Percentiles rank a stretch among this genome's conserved stretches.
Conservation (phyloP, 2,888 invertebrate species). For the Galerucella pusilla region DNA sequence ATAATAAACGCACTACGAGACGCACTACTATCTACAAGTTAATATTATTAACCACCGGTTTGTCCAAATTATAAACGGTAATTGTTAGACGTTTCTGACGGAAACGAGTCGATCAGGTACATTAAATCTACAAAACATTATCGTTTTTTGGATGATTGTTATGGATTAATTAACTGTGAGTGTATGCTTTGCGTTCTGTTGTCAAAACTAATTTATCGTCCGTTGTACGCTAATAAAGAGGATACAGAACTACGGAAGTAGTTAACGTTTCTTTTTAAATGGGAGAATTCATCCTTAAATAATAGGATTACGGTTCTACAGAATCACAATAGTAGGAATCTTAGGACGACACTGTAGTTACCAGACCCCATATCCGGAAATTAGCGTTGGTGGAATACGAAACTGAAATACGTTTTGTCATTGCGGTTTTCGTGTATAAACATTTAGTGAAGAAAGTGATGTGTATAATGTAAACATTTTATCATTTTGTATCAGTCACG, state of each 20-base stretch:
- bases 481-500: conserved; percentile 2
- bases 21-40: no score
- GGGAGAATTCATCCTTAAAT: conserved; percentile 3
- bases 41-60: no score
- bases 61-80: no score
- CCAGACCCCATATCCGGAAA: conserved; percentile 5
- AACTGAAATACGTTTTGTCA: background rate
- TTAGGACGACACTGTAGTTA: conserved; percentile 1
- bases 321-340: background rate
- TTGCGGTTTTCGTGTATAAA: background rate
- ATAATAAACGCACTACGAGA: no score
- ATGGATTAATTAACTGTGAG: background rate
- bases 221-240: conserved; percentile 2
- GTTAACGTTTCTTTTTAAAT: conserved; percentile 7
- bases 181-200: background rate
- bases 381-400: background rate
- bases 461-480: background rate
- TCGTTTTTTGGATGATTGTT: background rate
- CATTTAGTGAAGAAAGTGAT: background rate
- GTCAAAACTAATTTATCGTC: background rate
- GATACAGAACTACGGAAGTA: background rate
- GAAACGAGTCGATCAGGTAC: no score
- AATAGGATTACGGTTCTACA: conserved; percentile 1
- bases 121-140: background rate
- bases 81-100: no score